Conservation (phyloP, 2,888 invertebrate species). For the Iphiclides podalirius region DNA sequence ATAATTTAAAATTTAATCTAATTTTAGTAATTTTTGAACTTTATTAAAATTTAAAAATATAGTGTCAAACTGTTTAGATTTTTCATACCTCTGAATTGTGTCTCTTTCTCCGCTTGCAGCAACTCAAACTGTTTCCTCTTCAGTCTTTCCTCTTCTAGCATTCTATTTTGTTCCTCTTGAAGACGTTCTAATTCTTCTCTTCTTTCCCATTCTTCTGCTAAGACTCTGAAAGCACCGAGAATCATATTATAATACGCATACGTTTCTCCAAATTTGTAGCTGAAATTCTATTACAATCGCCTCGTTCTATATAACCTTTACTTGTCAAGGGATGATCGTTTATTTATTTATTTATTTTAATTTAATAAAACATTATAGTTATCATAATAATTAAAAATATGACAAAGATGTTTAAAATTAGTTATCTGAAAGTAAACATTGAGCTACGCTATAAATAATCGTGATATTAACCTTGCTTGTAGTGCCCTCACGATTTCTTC, state of each 20-base stretch:
- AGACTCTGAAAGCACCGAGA: slow-evolving; percentile 66
- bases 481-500: slow-evolving; percentile 88
- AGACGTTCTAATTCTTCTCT: slow-evolving; percentile 88
- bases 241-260: too few relatives aligned
- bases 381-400: slow-evolving; percentile 1
- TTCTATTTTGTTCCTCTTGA: slow-evolving; percentile 87
- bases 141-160: slow-evolving; percentile 86
- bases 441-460: too few relatives aligned
- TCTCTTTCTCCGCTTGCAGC: slow-evolving; percentile 85
- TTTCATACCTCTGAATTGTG: slow-evolving; percentile 81
- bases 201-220: slow-evolving; percentile 92
- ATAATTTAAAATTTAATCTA: too few relatives aligned
- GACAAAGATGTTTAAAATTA: slow-evolving; percentile 14
- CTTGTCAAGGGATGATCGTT: too few relatives aligned
- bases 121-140: slow-evolving; percentile 88
- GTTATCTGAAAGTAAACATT: too few relatives aligned
- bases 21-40: too few relatives aligned
- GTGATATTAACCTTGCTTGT: slow-evolving; percentile 85
- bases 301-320: too few relatives aligned
- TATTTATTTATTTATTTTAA: too few relatives aligned
- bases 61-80: not conserved
- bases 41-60: too few relatives aligned
- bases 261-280: too few relatives aligned
- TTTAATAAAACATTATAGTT: too few relatives aligned
- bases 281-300: too few relatives aligned